A percentile compares a stretch with the other conserved stretches of the same genome.
phyloP scores from a whole-genome alignment of 2,797 vertebrate genomes.

The Hemitrygon akajei region DNA sequence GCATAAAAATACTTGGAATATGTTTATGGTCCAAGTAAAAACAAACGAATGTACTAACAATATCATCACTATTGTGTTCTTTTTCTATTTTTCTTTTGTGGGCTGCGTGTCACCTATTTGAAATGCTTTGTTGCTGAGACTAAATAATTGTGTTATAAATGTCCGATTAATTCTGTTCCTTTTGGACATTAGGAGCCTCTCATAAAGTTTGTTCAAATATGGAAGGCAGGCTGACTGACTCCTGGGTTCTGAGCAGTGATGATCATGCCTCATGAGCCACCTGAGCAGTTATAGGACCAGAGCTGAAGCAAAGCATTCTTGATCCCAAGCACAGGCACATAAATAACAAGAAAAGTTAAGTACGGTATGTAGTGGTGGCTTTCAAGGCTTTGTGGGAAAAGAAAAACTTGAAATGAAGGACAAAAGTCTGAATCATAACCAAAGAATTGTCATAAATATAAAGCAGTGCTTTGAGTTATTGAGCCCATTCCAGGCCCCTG shows the following conservation, averaged over 20 bases:
- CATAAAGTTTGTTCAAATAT: background rate
- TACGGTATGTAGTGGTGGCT: background rate
- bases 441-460: too few relatives aligned
- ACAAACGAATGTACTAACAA: background rate
- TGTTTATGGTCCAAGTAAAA: background rate
- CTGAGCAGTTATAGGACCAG: too few relatives aligned
- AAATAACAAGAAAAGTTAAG: background rate
- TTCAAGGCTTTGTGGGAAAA: background rate
- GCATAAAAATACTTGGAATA: background rate
- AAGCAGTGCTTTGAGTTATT: too few relatives aligned
- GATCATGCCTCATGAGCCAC: background rate
- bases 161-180: background rate
- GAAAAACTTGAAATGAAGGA: background rate
- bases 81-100: background rate
- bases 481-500: too few relatives aligned
- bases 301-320: too few relatives aligned
- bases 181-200: background rate
- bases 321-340: too few relatives aligned
- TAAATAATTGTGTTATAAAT: background rate
- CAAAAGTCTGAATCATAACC: background rate
- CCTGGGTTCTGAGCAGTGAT: background rate
- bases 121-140: background rate
- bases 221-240: too few relatives aligned
- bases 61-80: background rate
- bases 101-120: background rate